A percentile compares a stretch with the other conserved stretches of the same genome.
Conservation (phyloP, 92 coral and sea anemone genomes). For the Palythoa heliodiscus region DNA sequence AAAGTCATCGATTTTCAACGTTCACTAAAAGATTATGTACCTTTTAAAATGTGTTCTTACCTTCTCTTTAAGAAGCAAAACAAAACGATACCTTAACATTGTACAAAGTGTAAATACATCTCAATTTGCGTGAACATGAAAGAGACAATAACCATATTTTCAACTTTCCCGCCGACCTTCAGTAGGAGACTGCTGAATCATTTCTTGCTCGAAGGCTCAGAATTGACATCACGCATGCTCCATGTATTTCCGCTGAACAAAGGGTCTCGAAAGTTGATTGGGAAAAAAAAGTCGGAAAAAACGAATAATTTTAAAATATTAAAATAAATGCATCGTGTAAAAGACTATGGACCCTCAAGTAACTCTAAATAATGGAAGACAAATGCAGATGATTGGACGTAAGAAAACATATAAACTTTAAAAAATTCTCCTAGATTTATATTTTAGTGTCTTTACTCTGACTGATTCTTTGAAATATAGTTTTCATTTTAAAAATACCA, state of each 20-base stretch:
- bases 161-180: conserved; percentile 47
- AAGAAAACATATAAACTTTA: conserved; percentile 32
- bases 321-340: not conserved
- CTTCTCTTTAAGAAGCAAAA: conserved; percentile 6
- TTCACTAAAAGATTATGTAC: not conserved
- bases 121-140: conserved; percentile 29
- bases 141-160: conserved; percentile 34
- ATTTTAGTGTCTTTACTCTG: too few relatives aligned
- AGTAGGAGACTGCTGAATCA: conserved; percentile 11
- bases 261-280: too few relatives aligned
- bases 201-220: conserved; percentile 21
- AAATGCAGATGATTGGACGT: conserved; percentile 80
- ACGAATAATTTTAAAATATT: not conserved
- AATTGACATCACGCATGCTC: conserved; percentile 20
- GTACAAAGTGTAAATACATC: conserved; percentile 23
- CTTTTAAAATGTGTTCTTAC: not conserved
- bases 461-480: too few relatives aligned
- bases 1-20: not conserved
- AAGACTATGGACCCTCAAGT: conserved; percentile 39
- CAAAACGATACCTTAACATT: conserved; percentile 19
- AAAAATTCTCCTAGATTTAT: not conserved
- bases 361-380: conserved; percentile 62
- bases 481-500: not conserved
- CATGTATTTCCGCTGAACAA: conserved; percentile 27
- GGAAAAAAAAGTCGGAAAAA: not conserved